Percentiles rank a stretch among this genome's conserved stretches.
Evolutionary conservation across 2,797 vertebrate species (phyloP).

Genomic region (Mycteria americana): DNA sequence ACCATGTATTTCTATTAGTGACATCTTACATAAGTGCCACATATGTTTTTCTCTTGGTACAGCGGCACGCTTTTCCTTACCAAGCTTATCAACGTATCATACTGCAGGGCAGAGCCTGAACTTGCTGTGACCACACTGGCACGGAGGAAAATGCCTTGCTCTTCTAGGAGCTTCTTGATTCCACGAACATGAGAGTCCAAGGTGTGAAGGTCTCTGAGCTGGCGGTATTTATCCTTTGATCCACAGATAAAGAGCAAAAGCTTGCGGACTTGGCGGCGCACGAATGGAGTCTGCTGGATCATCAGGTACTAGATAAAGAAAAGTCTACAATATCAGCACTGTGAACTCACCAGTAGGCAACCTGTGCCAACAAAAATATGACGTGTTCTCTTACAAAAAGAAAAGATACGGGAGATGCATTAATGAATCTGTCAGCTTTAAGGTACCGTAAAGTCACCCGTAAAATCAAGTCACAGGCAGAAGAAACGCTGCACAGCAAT

Average conservation of each 20-base stretch:
- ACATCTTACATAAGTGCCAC: rapidly evolving
- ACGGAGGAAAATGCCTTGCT: slow-evolving; percentile 95
- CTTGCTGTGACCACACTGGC: slow-evolving; percentile 93
- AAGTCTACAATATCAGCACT: neutral
- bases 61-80: slow-evolving; percentile 62
- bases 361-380: rapidly evolving
- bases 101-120: slow-evolving; percentile 95
- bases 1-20: rapidly evolving
- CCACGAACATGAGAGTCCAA: slow-evolving; percentile 93
- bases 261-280: slow-evolving; percentile 95
- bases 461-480: neutral
- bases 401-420: neutral
- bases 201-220: slow-evolving; percentile 94
- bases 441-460: neutral
- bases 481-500: neutral
- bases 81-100: slow-evolving; percentile 95
- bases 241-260: slow-evolving; percentile 97
- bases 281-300: slow-evolving; percentile 98
- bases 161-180: slow-evolving; percentile 96
- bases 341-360: neutral
- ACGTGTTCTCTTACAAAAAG: neutral
- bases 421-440: neutral
- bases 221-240: slow-evolving; percentile 97
- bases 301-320: slow-evolving; percentile 87
- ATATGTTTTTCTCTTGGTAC: rapidly evolving